Conservation (phyloP, 2,888 invertebrate genomes). For the Apantesis nais region DNA sequence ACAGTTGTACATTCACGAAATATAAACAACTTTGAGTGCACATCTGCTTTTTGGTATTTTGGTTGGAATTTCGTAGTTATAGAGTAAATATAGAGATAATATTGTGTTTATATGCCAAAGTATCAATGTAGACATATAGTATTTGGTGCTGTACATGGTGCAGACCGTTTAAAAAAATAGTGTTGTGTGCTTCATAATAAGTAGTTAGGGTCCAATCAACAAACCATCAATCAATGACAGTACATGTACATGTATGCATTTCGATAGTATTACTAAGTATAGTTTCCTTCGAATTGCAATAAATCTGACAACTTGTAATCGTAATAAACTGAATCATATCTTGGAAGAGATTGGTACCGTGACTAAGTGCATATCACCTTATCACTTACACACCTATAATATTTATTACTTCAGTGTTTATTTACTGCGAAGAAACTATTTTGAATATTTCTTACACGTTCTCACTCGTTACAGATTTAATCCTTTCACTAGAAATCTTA, state of each 20-base stretch:
- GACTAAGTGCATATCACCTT: slow-evolving; percentile 37
- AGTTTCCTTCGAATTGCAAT: not conserved
- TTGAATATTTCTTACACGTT: slow-evolving; percentile 55
- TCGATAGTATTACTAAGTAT: not conserved
- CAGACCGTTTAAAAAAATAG: not conserved
- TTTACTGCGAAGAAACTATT: slow-evolving; percentile 43
- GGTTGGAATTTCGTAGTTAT: not conserved
- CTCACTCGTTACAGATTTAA: slow-evolving; percentile 36
- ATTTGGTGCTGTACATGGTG: not conserved
- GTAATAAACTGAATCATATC: slow-evolving; percentile 2
- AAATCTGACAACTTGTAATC: not conserved
- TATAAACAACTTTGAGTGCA: no score
- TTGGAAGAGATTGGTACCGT: slow-evolving; percentile 17
- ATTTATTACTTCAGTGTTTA: slow-evolving; percentile 17
- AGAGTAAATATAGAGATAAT: not conserved
- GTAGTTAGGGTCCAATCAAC: not conserved
- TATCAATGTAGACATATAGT: not conserved
- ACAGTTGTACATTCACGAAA: no score
- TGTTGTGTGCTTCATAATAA: not conserved
- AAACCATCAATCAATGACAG: slow-evolving; percentile 1
- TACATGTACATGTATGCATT: not conserved
- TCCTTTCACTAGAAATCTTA: slow-evolving; percentile 40
- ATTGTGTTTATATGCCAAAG: not conserved
- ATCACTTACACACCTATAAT: slow-evolving; percentile 30
- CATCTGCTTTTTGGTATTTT: no score